Evolutionary conservation across 2,888 invertebrate species (phyloP).

Genomic region (Oxyteleia sp.): DNA sequence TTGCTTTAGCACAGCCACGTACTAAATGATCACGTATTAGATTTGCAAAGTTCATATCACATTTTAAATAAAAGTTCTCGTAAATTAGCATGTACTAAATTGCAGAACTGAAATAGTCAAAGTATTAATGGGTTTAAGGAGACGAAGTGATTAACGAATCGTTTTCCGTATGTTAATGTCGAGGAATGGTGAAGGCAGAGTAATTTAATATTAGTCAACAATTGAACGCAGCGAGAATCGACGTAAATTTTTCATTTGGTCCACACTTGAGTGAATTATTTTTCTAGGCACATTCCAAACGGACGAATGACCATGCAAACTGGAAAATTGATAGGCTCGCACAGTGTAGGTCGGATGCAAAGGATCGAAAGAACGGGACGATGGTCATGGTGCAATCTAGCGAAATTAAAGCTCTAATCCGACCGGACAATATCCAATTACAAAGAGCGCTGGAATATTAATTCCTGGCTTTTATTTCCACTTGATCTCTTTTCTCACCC

Average conservation of each 20-base stretch:
- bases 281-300: constrained; percentile 56
- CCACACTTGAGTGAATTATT: constrained; percentile 56
- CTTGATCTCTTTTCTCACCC: constrained; percentile 73
- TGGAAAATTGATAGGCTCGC: constrained; percentile 69
- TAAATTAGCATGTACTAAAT: too few relatives aligned
- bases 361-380: constrained; percentile 75
- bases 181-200: too few relatives aligned
- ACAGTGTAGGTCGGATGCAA: constrained; percentile 59
- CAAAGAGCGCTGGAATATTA: constrained; percentile 83
- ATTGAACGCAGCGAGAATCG: constrained; percentile 16
- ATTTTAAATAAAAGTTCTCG: too few relatives aligned
- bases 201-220: constrained; percentile 23
- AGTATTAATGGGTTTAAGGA: too few relatives aligned
- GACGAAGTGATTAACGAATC: too few relatives aligned
- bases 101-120: too few relatives aligned
- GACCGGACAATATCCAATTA: constrained; percentile 87
- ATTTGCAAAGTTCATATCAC: too few relatives aligned
- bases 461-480: constrained; percentile 81
- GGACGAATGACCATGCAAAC: constrained; percentile 58
- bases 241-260: constrained; percentile 51
- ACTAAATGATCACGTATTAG: too few relatives aligned
- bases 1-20: too few relatives aligned
- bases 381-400: constrained; percentile 80
- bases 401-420: constrained; percentile 86
- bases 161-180: too few relatives aligned